phyloP scores from a whole-genome alignment of 2,888 invertebrate species.

The Phaonia tiefii region DNA sequence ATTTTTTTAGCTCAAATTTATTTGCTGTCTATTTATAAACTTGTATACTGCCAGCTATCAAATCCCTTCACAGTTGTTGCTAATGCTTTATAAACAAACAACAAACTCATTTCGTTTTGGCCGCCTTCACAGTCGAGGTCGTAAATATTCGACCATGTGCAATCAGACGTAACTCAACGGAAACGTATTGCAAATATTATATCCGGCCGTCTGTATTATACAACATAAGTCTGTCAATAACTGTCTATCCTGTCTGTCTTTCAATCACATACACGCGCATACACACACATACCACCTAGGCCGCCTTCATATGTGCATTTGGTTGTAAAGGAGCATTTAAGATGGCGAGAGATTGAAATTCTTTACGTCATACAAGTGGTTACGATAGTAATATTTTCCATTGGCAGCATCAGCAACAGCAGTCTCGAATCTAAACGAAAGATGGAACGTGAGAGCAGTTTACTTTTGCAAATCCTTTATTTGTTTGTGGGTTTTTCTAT shows the following conservation, averaged over 20 bases:
- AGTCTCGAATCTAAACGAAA: no score
- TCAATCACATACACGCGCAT: slow-evolving; percentile 53
- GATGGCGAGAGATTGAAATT: slow-evolving; percentile 13
- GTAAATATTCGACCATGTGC: neutral
- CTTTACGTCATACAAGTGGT: neutral
- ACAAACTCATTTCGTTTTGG: no score
- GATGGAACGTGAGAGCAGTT: no score
- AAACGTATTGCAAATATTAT: slow-evolving; percentile 53
- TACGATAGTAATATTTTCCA: neutral
- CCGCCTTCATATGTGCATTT: neutral
- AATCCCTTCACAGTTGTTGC: no score
- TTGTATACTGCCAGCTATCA: no score
- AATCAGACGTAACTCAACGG: slow-evolving; percentile 55
- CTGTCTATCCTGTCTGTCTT: slow-evolving; percentile 64
- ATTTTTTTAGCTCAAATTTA: no score
- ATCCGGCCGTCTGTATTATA: slow-evolving; percentile 8
- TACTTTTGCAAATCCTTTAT: no score
- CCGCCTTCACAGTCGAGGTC: no score
- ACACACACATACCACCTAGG: neutral
- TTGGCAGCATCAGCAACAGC: neutral
- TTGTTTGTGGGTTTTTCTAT: no score
- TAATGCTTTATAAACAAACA: no score
- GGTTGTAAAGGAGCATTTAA: no score
- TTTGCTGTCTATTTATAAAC: no score
- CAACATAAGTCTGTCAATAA: slow-evolving; percentile 66